Evolutionary conservation across 2,888 invertebrate genomes (phyloP).

Genomic region (Mimas tiliae): DNA sequence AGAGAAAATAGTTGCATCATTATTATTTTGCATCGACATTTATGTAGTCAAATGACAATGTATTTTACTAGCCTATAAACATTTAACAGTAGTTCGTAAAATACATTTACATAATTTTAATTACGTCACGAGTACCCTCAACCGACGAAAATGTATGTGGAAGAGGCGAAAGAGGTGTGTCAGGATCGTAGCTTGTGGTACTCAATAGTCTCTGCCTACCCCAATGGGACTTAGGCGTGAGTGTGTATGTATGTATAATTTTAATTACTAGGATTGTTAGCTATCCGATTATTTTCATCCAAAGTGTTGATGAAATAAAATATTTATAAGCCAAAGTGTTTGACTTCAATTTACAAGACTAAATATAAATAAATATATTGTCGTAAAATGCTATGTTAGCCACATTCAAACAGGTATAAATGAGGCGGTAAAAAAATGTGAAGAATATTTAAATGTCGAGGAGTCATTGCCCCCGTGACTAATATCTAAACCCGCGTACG

Average conservation of each 20-base stretch:
- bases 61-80: neutral
- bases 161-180: too few species aligned
- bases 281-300: neutral
- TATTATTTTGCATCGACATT: neutral
- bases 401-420: neutral
- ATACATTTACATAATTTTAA: neutral
- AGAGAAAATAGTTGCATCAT: too few species aligned
- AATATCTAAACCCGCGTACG: too few species aligned
- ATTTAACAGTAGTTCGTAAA: neutral
- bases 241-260: too few species aligned
- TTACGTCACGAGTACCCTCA: too few species aligned
- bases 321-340: conserved; percentile 1
- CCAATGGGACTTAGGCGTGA: too few species aligned
- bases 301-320: neutral
- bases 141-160: too few species aligned
- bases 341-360: neutral
- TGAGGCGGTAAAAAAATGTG: neutral
- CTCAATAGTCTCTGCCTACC: too few species aligned
- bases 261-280: neutral
- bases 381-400: too few species aligned
- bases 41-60: neutral
- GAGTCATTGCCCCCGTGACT: neutral
- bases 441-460: neutral
- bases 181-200: too few species aligned
- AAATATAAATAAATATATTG: neutral